Evolutionary conservation across 2,113 vertebrate species (phyloP).

Genomic region (Alexandromys fortis): DNA sequence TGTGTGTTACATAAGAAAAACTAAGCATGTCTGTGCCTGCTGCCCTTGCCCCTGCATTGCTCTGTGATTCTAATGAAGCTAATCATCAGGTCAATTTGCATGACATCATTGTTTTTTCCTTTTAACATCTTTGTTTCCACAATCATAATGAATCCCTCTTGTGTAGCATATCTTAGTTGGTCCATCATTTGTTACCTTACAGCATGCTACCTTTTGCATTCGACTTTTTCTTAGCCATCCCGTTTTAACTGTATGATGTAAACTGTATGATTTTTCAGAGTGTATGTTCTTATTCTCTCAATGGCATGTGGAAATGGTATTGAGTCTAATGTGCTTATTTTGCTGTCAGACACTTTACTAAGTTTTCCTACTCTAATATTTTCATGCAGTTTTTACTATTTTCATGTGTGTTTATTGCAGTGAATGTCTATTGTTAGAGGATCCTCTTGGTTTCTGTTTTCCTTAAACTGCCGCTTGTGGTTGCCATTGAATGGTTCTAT

Average conservation of each 20-base stretch:
- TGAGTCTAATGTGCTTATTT: constrained; percentile 43
- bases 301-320: neutral
- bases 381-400: neutral
- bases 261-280: constrained; percentile 27
- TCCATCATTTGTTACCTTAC: neutral
- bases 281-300: constrained; percentile 26
- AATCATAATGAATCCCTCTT: neutral
- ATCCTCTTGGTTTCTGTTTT: constrained; percentile 1
- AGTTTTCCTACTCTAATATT: neutral
- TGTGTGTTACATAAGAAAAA: neutral
- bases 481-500: neutral
- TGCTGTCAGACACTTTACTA: neutral
- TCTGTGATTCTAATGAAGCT: neutral
- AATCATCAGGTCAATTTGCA: neutral
- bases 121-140: neutral
- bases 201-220: neutral
- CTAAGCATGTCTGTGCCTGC: neutral
- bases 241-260: constrained; percentile 25
- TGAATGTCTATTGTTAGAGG: neutral
- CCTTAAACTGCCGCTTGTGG: neutral
- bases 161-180: neutral
- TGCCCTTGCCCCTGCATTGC: neutral
- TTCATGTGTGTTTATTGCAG: neutral
- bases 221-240: neutral
- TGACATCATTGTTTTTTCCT: neutral